These are phyloP conservation scores for Spisula solida DNA, from an alignment of 2,888 invertebrate species.

Conservation along the genomic window DNA sequence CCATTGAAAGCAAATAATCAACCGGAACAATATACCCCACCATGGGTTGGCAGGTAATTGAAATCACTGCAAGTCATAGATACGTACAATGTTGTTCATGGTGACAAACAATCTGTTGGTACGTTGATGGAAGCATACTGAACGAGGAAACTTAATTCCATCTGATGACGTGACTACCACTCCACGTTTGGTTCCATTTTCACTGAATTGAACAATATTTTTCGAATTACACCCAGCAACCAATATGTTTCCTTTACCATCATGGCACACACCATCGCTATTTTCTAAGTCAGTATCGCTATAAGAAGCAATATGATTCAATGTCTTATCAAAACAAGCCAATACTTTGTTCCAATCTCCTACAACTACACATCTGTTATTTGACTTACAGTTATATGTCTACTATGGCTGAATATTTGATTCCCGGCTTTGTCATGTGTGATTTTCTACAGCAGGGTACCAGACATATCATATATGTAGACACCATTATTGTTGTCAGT, in stretches of 20 bases:
- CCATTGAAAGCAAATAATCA: too few relatives aligned
- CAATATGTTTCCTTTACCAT: slow-evolving; percentile 22
- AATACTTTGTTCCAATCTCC: not conserved
- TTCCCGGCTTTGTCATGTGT: not conserved
- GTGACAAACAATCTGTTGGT: not conserved
- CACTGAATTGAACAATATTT: too few relatives aligned
- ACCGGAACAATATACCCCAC: too few relatives aligned
- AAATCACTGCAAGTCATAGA: too few relatives aligned
- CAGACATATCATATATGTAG: slow-evolving; percentile 25
- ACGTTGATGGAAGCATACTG: slow-evolving; percentile 7
- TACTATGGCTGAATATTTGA: not conserved
- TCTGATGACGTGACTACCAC: not conserved
- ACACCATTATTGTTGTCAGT: not conserved
- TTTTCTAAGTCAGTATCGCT: not conserved
- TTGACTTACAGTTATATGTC: not conserved
- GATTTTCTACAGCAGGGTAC: not conserved
- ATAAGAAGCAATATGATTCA: not conserved
- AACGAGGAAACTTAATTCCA: not conserved
- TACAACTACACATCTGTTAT: not conserved
- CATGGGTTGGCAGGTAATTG: too few relatives aligned
- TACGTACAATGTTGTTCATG: not conserved
- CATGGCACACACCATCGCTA: not conserved
- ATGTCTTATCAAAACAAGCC: too few relatives aligned
- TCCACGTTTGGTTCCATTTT: slow-evolving; percentile 14
- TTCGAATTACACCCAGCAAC: not conserved